These are phyloP conservation scores for Pedionomus torquatus DNA, from an alignment of 2,113 vertebrate genomes.

Conservation along the genomic window DNA sequence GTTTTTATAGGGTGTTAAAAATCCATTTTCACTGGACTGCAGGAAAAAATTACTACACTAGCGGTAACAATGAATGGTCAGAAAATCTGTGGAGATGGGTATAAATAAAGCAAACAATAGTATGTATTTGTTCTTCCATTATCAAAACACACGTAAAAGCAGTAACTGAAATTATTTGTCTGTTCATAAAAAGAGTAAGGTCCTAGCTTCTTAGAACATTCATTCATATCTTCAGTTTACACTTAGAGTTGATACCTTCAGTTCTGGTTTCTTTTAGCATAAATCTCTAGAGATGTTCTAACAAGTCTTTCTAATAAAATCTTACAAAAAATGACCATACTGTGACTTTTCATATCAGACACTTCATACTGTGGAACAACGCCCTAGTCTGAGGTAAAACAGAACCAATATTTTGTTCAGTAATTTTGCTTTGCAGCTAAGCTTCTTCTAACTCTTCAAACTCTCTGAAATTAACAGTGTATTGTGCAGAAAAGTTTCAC, in stretches of 20 bases:
- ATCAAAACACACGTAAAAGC: background rate
- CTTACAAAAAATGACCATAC: background rate
- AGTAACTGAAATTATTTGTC: background rate
- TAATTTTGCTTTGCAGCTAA: too few species aligned
- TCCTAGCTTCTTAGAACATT: background rate
- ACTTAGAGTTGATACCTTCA: background rate
- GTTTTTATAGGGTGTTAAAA: background rate
- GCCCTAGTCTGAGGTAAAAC: too few species aligned
- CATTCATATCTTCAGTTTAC: background rate
- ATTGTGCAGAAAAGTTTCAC: too few species aligned
- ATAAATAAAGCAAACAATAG: background rate
- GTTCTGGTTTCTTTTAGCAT: background rate
- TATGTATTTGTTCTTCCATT: background rate
- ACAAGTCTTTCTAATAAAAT: background rate
- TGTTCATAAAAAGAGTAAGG: background rate
- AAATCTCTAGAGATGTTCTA: background rate
- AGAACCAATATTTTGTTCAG: too few species aligned
- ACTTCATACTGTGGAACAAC: background rate
- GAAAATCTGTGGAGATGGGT: background rate
- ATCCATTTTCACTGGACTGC: background rate
- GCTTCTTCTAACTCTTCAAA: too few species aligned
- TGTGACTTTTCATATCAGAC: background rate
- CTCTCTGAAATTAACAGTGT: too few species aligned
- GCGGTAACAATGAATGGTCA: background rate
- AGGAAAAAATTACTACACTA: background rate